Conservation (phyloP, 2,888 invertebrate species). For the Agrochola litura region DNA sequence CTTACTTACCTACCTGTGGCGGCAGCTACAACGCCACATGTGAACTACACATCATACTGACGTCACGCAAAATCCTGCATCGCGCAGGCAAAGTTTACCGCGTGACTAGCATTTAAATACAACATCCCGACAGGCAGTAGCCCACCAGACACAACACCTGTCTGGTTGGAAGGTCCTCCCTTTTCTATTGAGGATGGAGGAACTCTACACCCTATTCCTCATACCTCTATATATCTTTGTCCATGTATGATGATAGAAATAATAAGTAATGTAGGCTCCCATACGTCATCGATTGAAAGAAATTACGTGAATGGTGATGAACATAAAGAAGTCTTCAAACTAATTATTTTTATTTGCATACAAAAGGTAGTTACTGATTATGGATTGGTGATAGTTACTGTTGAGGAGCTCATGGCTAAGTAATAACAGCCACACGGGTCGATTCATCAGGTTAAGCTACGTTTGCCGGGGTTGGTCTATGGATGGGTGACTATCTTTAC, state of each 20-base stretch:
- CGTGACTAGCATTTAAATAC: background rate
- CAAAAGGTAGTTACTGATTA: constrained; percentile 16
- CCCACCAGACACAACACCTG: background rate
- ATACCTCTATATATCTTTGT: background rate
- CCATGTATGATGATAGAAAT: background rate
- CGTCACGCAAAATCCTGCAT: background rate
- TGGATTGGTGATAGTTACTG: background rate
- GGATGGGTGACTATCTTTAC: too few species aligned
- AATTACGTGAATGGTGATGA: background rate
- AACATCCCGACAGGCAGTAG: background rate
- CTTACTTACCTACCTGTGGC: background rate
- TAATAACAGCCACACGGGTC: too few species aligned
- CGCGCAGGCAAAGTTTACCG: too few species aligned
- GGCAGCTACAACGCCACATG: background rate
- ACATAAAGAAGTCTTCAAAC: background rate
- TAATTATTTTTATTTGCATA: constrained; percentile 39
- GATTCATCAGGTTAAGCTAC: too few species aligned
- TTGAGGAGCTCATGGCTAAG: background rate
- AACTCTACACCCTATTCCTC: background rate
- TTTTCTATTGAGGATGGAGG: background rate
- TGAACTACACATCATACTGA: background rate
- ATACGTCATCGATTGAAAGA: constrained; percentile 7
- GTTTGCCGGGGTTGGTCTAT: too few species aligned
- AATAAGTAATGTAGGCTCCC: background rate
- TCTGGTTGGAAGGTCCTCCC: background rate